phyloP scores from a whole-genome alignment of 1,140 invertebrate genomes.

The Drosophila nannoptera region DNA sequence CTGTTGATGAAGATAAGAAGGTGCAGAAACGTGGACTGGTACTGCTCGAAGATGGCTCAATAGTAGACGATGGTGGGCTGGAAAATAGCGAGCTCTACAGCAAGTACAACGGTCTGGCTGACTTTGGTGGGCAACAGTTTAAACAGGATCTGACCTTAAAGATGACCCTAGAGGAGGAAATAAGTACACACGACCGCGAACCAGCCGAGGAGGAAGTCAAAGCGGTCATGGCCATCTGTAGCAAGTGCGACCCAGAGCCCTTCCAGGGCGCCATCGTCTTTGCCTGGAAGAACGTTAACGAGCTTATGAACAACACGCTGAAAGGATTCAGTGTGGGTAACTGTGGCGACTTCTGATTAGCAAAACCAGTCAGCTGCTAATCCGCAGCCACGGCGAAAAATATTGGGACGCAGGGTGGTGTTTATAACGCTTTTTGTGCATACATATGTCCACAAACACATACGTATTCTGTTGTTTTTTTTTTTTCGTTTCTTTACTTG shows the following conservation, averaged over 20 bases:
- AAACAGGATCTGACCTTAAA: conserved; percentile 65
- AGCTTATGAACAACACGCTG: conserved; percentile 81
- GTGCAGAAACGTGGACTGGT: conserved; percentile 82
- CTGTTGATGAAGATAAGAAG: conserved; percentile 66
- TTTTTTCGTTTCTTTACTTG: conserved; percentile 27
- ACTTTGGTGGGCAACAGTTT: conserved; percentile 82
- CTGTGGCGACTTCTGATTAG: conserved; percentile 85
- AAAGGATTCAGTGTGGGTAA: conserved; percentile 81
- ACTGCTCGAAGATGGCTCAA: conserved; percentile 83
- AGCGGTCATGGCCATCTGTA: conserved; percentile 87
- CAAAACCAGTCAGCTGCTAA: background rate
- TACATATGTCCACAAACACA: conserved; percentile 17
- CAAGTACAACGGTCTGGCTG: conserved; percentile 82
- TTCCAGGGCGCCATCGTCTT: conserved; percentile 88
- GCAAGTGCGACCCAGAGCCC: conserved; percentile 85
- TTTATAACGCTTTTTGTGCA: conserved; percentile 24
- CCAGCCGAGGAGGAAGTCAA: conserved; percentile 89
- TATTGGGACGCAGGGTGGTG: background rate
- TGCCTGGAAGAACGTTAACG: conserved; percentile 83
- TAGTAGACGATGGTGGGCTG: conserved; percentile 82
- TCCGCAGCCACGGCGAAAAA: background rate
- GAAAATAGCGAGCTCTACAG: conserved; percentile 21
- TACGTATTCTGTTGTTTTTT: conserved; percentile 8
- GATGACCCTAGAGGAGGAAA: conserved; percentile 75
- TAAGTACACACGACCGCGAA: conserved; percentile 85